These are phyloP conservation scores for Potorous gilbertii DNA, from an alignment of 2,797 vertebrate species.

Conservation along the genomic window DNA sequence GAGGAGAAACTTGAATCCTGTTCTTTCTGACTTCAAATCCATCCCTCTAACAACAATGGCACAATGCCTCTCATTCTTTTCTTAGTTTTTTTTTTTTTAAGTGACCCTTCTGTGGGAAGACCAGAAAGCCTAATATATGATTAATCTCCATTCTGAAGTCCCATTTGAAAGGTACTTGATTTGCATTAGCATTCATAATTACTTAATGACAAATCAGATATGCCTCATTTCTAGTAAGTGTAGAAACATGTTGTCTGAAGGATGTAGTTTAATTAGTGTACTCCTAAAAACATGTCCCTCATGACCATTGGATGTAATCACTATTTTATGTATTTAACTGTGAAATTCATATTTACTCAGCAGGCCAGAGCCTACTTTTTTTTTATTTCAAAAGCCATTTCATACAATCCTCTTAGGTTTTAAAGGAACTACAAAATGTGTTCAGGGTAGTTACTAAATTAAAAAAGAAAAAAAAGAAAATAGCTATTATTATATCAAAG, in stretches of 20 bases:
- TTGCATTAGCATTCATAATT: conserved; percentile 99
- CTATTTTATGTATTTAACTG: conserved; percentile 93
- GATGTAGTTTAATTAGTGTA: conserved; percentile 95
- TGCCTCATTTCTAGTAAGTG: conserved; percentile 94
- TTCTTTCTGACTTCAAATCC: not conserved
- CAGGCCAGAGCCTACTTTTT: conserved; percentile 73
- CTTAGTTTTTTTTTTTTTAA: conserved; percentile 79
- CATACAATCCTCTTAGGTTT: conserved; percentile 73
- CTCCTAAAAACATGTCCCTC: conserved; percentile 92
- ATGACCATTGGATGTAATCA: conserved; percentile 89
- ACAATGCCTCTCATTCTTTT: not conserved
- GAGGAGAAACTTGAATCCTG: not conserved
- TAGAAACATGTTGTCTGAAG: conserved; percentile 93
- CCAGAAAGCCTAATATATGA: conserved; percentile 85
- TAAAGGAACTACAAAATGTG: conserved; percentile 77
- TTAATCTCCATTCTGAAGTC: conserved; percentile 88
- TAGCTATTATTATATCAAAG: conserved; percentile 70
- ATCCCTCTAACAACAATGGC: not conserved
- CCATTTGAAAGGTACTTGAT: conserved; percentile 94
- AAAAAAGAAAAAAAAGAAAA: conserved; percentile 50
- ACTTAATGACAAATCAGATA: conserved; percentile 99
- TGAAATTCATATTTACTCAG: conserved; percentile 89
- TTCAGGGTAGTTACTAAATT: conserved; percentile 78
- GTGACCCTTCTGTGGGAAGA: conserved; percentile 85
- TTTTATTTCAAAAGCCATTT: conserved; percentile 72